Base-by-base conservation (phyloP, 2,888 invertebrate genomes). In the Cosmorhoe ocellata region DNA sequence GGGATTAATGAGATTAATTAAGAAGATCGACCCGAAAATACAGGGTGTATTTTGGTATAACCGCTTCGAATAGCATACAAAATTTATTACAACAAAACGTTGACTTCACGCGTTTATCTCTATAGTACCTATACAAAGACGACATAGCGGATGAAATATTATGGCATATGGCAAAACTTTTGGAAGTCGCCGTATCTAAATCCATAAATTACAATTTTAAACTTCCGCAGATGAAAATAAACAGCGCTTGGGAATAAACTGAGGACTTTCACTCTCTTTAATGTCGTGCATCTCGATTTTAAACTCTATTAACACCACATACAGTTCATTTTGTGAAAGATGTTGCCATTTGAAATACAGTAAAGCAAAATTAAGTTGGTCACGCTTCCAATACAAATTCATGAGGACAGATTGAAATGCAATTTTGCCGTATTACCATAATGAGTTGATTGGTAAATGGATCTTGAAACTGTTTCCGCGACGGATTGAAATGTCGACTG, bases 181-280 rank as follows among this genome's bases (percentile, higher is more conserved):
- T 12, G 18, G 24, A 13, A 12, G 13, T 0, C 31, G 13, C 10
- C 33, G 43, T 34, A 46, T 42, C 18, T 31, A 55, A 58, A 50
- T 42, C 58, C 56, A 64, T 69, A 64, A 68, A 62, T 61, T 57
- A 62, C 58, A 24, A 67, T 68, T 63, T 55, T 61, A 59, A 57
- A 66, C 67, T 70, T 72, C 74, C 69, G 64, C 27, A 62, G 63
- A 65, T 66, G 67, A 64, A 67, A 73, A 74, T 59, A 62, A 69
- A 69, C 69, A 64, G 63, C 57, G 63, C 70, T 60, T 64, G 63
- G 67, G 63, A 65, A 63, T 54, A 36, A 49, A 61, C 38, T 7
- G 63, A 62, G 48, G 60, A 72, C 74, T 74, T 74, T 72, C 73
- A 71, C 72, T 71, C 51, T 63, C 61, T 56, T 59, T 7, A 24